phyloP scores from a whole-genome alignment of 2,888 invertebrate genomes.

The Eremobia ochroleuca region DNA sequence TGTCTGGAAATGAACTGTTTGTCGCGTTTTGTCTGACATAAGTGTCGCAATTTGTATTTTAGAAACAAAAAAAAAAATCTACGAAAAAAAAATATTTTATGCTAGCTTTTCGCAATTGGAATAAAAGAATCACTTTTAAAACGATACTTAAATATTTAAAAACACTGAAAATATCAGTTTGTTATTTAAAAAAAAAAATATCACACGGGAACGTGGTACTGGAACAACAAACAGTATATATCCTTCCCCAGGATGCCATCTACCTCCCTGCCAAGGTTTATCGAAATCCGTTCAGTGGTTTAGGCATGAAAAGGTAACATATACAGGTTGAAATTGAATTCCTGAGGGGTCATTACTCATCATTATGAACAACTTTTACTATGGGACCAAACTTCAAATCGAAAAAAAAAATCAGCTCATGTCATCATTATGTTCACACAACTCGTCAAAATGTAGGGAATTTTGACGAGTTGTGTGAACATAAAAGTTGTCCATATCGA shows the following conservation, averaged over 20 bases:
- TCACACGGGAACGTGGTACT: neutral
- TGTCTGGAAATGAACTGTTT: conserved; percentile 25
- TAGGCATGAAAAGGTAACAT: neutral
- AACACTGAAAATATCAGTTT: too few species aligned
- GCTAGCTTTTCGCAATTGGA: neutral
- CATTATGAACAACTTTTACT: too few species aligned
- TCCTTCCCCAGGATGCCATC: neutral
- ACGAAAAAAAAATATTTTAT: conserved; percentile 17
- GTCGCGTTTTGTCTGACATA: conserved; percentile 4
- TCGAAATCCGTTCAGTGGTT: neutral
- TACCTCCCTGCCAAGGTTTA: neutral
- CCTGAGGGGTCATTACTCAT: too few species aligned
- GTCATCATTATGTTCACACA: too few species aligned
- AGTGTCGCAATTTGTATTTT: conserved; percentile 36
- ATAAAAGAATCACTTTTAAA: conserved; percentile 2
- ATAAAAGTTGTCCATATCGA: too few species aligned
- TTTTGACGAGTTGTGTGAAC: too few species aligned
- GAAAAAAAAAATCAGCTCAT: too few species aligned
- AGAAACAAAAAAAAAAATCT: neutral
- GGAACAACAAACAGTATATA: neutral
- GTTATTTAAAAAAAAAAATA: neutral
- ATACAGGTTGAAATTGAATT: too few species aligned
- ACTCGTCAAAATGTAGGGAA: too few species aligned
- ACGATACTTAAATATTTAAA: conserved; percentile 22
- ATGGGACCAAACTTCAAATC: too few species aligned